Evolutionary conservation across 2,888 invertebrate genomes (phyloP), one percentile per base, ranked within the genome.

Genomic region (Automeris io): DNA sequence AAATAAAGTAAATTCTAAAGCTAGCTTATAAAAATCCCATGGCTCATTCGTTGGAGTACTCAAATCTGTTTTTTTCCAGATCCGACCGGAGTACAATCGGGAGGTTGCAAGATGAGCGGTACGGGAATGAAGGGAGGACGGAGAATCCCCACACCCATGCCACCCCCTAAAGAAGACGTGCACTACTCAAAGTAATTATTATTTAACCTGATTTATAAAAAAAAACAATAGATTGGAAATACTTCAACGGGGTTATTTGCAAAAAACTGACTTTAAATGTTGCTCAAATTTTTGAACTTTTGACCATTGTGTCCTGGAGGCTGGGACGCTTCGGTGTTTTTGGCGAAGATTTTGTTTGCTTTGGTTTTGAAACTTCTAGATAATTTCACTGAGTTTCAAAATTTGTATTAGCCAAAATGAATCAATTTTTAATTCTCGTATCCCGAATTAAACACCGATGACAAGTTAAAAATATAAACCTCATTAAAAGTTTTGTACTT

Each of bases 71-170:
- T 64, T 57, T 62, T 62, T 54, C 64, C 68, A 75, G 71, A 49
- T 64, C 61, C 62, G 59, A 54, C 61, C 54, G 49, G 46, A 59
- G 54, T 53, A 61, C 59, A 59, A 57, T 61, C 42, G 54, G 48
- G n/a, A 58, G 54, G 45, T 33, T 51, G 41, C 47, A 54, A 51
- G 58, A 82, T 83, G 83, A 80, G 73, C 61, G 70, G 61, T 48
- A 49, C 43, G 34, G 68, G 70, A 43, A 52, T 63, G 56, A 64
- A 61, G 54, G 81, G 82, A 51, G 81, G 82, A 35, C 56, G 85
- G 57, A 61, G 85, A 51, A 70, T 85, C 42, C 85, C 85, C 56
- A 85, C 85, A 39, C 85, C 85, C 5, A 80, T 85, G 83, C 85
- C 85, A 8, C 82, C 83, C 26, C 78, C 82, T 18, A 77, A 51